Evolutionary conservation across 1,140 invertebrate genomes (phyloP).

Genomic region (Gryon sp.): DNA sequence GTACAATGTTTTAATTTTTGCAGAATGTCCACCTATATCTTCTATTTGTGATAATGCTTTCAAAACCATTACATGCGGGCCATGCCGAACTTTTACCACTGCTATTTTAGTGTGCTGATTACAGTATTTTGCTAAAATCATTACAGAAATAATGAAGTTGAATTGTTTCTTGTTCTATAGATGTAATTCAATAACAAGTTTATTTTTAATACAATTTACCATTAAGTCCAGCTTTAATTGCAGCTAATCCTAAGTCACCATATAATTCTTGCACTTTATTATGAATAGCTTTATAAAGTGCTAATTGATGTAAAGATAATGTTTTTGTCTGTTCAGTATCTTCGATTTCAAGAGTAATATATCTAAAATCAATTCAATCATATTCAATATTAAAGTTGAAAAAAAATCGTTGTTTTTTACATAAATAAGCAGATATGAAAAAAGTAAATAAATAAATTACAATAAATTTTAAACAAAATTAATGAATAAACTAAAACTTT

Average conservation of each 20-base stretch:
- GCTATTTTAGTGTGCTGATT: slow-evolving; percentile 87
- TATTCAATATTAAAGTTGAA: neutral
- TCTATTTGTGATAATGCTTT: slow-evolving; percentile 84
- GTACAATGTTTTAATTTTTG: slow-evolving; percentile 84
- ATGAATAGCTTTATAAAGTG: slow-evolving; percentile 82
- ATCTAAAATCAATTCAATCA: slow-evolving; percentile 76
- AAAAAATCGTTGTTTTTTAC: too few relatives aligned
- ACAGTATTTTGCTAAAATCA: slow-evolving; percentile 87
- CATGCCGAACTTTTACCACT: slow-evolving; percentile 85
- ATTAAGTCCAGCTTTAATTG: slow-evolving; percentile 84
- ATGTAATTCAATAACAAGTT: too few relatives aligned
- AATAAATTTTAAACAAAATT: neutral
- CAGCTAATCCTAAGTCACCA: slow-evolving; percentile 86
- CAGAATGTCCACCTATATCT: slow-evolving; percentile 82
- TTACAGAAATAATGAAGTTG: too few relatives aligned
- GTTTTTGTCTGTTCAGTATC: slow-evolving; percentile 75
- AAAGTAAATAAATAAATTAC: slow-evolving; percentile 1
- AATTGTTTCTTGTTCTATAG: too few relatives aligned
- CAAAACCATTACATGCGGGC: slow-evolving; percentile 85
- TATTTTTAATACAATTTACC: slow-evolving; percentile 66
- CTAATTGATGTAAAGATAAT: slow-evolving; percentile 80
- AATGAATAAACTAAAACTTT: too few relatives aligned
- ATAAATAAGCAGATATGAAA: too few relatives aligned
- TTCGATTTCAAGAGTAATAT: slow-evolving; percentile 83
- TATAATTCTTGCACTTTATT: slow-evolving; percentile 84